Evolutionary conservation across 2,113 vertebrate species (phyloP), one percentile per base, ranked within the genome.

Genomic region (Chamaea fasciata): DNA sequence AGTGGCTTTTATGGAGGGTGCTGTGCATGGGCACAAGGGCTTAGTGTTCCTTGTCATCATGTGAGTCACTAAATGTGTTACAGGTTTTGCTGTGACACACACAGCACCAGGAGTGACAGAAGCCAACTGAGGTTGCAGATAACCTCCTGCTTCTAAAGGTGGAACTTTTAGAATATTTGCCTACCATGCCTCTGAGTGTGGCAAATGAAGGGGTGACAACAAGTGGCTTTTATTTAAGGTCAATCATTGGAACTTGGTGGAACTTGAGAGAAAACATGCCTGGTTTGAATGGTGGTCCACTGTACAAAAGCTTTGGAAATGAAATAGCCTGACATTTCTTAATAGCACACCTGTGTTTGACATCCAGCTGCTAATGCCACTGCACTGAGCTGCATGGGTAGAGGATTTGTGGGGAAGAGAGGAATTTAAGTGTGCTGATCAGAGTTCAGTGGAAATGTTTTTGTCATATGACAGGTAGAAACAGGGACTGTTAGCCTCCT

Each of bases 111-210:
- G 19, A 60, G n/a, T 22, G 63, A 21, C 57, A 70, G 79, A 56
- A 88, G 85, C 47, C 76, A 92, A 1, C 64, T 3, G 15, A 59
- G 50, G 33, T 12, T 92, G 56, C 35, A 20, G 71, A 77, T 77
- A 65, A 64, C 47, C 35, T 68, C 28, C 28, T 63, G 21, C 47
- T 86, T 63, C 71, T 47, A 28, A 44, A 3, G 22, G 22, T 19
- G 59, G 27, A 69, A 30, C 55, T 92, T 92, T 49, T 28, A 67
- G 39, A 41, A 73, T 28, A 15, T 15, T 53, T 90, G n/a, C 46
- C n/a, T 65, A 2, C 0, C 0, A 3, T 1, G 1, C 49, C 26
- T 47, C 42, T 41, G 42, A 62, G 7, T 0, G 6, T 69, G 67
- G 22, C 35, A 74, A 80, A 64, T 23, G 33, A 85, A 47, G 17